A percentile compares a stretch with the other conserved stretches of the same genome.
phyloP scores from a whole-genome alignment of 2,888 invertebrate species.

The Cheilosia vernalis region DNA sequence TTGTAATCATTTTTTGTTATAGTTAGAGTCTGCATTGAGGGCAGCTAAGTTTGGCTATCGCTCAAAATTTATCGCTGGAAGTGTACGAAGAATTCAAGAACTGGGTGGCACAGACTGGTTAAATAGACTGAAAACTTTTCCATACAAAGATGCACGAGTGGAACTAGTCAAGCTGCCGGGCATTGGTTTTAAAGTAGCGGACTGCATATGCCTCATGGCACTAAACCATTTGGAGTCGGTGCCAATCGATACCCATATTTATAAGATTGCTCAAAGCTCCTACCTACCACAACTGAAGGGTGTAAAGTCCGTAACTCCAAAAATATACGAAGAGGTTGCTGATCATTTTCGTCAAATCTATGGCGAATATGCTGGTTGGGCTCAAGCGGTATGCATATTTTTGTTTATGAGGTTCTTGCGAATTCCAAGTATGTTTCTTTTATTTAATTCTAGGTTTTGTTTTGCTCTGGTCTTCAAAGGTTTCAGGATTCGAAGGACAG shows the following conservation, averaged over 20 bases:
- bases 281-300: slow-evolving; percentile 90
- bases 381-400: slow-evolving; percentile 90
- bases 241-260: slow-evolving; percentile 98
- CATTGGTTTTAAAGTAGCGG: slow-evolving; percentile 98
- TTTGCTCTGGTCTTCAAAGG: slow-evolving; percentile 92
- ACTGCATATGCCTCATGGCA: slow-evolving; percentile 99
- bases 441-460: slow-evolving; percentile 86
- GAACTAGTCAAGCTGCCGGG: slow-evolving; percentile 92
- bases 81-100: slow-evolving; percentile 88
- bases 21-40: slow-evolving; percentile 89
- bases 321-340: slow-evolving; percentile 93
- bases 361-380: slow-evolving; percentile 96
- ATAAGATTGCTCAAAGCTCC: slow-evolving; percentile 92
- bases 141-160: slow-evolving; percentile 89
- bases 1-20: slow-evolving; percentile 14
- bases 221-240: slow-evolving; percentile 93
- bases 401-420: neutral
- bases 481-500: slow-evolving; percentile 83
- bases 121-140: slow-evolving; percentile 86
- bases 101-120: slow-evolving; percentile 91
- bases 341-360: slow-evolving; percentile 91
- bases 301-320: slow-evolving; percentile 91
- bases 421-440: neutral
- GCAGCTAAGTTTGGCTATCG: slow-evolving; percentile 93
- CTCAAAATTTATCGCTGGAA: slow-evolving; percentile 92